Conservation (phyloP, 2,797 vertebrate species). For the Hydrophis major region DNA sequence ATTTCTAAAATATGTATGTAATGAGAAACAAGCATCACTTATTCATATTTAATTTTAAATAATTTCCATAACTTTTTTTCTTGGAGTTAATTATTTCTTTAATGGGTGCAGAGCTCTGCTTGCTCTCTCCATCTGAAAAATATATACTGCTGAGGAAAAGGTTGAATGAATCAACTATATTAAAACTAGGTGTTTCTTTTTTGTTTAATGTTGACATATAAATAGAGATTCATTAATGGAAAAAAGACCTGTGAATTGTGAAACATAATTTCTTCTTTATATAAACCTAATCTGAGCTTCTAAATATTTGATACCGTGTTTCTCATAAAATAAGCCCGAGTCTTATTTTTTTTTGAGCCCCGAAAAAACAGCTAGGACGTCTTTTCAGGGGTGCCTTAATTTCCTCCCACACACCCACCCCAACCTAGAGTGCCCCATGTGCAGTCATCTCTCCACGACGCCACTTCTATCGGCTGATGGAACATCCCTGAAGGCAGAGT, state of each 20-base stretch:
- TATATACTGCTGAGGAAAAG: background rate
- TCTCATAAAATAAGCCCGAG: too few species aligned
- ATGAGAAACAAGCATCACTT: conserved; percentile 14
- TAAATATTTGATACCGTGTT: background rate
- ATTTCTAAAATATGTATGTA: conserved; percentile 15
- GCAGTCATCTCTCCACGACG: too few species aligned
- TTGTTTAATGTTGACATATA: background rate
- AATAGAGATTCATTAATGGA: background rate
- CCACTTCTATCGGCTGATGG: too few species aligned
- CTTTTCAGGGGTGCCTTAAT: too few species aligned
- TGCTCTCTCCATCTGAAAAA: conserved; percentile 5
- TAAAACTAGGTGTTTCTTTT: background rate
- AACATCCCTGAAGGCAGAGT: too few species aligned
- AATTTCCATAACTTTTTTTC: background rate
- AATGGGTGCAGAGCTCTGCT: background rate
- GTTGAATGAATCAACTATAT: conserved; percentile 7
- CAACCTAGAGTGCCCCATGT: too few species aligned
- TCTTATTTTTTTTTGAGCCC: too few species aligned
- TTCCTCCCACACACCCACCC: too few species aligned
- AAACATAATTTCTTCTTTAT: background rate
- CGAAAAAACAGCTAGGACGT: too few species aligned
- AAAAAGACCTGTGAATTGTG: background rate
- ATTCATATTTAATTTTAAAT: conserved; percentile 1
- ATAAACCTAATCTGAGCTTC: background rate
- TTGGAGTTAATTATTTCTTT: background rate